Conservation (phyloP, 2,888 invertebrate genomes). For the Palloptera scutellata region DNA sequence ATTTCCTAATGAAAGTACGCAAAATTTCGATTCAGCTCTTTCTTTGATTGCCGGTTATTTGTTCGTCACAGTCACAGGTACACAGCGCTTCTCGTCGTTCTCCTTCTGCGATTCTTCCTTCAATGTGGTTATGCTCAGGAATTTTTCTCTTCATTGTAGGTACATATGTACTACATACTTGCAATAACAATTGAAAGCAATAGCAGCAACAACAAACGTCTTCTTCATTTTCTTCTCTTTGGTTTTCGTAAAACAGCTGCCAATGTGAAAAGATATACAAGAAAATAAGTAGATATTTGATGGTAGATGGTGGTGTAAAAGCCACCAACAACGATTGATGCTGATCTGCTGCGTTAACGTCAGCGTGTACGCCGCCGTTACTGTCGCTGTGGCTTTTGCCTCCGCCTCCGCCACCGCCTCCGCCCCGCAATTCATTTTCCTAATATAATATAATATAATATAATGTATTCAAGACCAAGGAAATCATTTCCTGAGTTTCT, state of each 20-base stretch:
- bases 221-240: neutral
- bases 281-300: too few species aligned
- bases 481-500: slow-evolving; percentile 51
- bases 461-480: slow-evolving; percentile 46
- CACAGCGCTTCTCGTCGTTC: too few species aligned
- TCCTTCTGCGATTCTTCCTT: too few species aligned
- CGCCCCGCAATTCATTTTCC: neutral
- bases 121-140: too few species aligned
- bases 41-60: neutral
- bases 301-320: neutral
- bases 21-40: neutral
- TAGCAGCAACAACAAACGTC: neutral
- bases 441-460: neutral
- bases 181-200: neutral
- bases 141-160: too few species aligned
- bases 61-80: too few species aligned
- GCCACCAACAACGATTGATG: neutral
- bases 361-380: neutral
- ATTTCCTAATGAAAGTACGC: slow-evolving; percentile 8
- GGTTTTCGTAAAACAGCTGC: neutral
- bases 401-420: neutral
- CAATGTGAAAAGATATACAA: neutral
- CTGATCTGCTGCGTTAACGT: neutral
- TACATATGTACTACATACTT: neutral
- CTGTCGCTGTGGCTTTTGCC: neutral